Conservation (phyloP, 2,888 invertebrate genomes). For the Augochlorella aurata region DNA sequence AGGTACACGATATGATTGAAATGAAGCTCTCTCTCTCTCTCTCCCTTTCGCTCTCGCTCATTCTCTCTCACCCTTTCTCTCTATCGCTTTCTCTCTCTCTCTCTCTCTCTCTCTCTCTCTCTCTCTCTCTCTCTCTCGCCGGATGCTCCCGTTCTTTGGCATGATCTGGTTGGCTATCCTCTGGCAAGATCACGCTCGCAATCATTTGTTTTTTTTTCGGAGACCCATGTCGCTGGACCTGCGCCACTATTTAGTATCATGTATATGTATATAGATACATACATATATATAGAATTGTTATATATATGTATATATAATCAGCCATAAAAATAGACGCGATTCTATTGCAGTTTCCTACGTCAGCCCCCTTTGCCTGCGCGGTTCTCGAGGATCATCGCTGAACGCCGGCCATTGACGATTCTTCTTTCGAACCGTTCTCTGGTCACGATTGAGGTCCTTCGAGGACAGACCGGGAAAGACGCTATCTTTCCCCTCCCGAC, state of each 20-base stretch:
- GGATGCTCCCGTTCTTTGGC: slow-evolving; percentile 67
- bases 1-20: slow-evolving; percentile 73
- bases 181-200: slow-evolving; percentile 70
- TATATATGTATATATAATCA: slow-evolving; percentile 55
- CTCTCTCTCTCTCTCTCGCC: slow-evolving; percentile 38
- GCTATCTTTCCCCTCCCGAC: background rate
- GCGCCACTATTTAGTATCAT: slow-evolving; percentile 63
- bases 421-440: background rate
- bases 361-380: slow-evolving; percentile 53
- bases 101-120: slow-evolving; percentile 24
- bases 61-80: slow-evolving; percentile 44
- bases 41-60: slow-evolving; percentile 4
- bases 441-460: background rate
- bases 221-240: slow-evolving; percentile 67
- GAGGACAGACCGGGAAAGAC: background rate
- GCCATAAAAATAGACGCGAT: slow-evolving; percentile 77
- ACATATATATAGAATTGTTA: slow-evolving; percentile 17
- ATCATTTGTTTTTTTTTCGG: slow-evolving; percentile 58
- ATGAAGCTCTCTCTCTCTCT: slow-evolving; percentile 58
- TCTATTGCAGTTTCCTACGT: slow-evolving; percentile 72
- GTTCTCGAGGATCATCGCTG: slow-evolving; percentile 52
- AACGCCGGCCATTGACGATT: slow-evolving; percentile 36
- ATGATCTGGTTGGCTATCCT: slow-evolving; percentile 66
- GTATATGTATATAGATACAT: slow-evolving; percentile 57
- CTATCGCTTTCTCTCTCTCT: slow-evolving; percentile 18